Evolutionary conservation across 2,888 invertebrate species (phyloP), one percentile per base, ranked within the genome.

Genomic region (Adelognathus sp.): DNA sequence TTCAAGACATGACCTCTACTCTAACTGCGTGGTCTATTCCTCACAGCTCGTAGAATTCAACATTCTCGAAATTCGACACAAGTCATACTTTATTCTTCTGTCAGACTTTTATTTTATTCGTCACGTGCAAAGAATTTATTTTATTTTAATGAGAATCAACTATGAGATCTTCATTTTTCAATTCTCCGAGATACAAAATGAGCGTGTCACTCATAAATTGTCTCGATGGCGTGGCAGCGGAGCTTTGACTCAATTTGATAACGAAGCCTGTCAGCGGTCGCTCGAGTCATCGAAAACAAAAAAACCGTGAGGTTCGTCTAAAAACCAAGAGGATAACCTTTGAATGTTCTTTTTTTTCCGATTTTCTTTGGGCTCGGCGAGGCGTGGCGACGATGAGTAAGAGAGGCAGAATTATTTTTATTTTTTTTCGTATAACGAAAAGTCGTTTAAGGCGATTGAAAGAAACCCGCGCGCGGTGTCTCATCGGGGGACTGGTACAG

Each of bases 351-450:
- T 56, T 33, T 52, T 58, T 39, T 18, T 27, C 58, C 50, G 31
- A 50, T 16, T 29, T 46, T 60, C 31, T 18, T 60, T 60, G 16
- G 7, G 36, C 18, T 11, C n/a, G 1, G n/a, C 27, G 27, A 11
- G 44, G 24, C 16, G 44, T 11, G 29, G 27, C 29, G 61, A 50
- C 33, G 58, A 70, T 61, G 71, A 61, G 66, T 46, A 75, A 52
- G 39, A 39, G 50, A 27, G 33, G n/a, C n/a, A 41, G 29, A 44
- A 44, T 24, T 61, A 44, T 41, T 41, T 61, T 44, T 63, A 16
- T 58, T 24, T 61, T 52, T 41, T 41, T 61, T 44, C 56, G 21
- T 58, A 52, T 67, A 61, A 46, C 56, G 44, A 63, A 54, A 46
- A 72, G 60, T 36, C 39, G 27, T 60, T 60, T 41, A 41, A 33